A percentile compares a stretch with the other conserved stretches of the same genome.
Conservation (phyloP, 2,797 vertebrate genomes). For the Pangasius larnaudii region DNA sequence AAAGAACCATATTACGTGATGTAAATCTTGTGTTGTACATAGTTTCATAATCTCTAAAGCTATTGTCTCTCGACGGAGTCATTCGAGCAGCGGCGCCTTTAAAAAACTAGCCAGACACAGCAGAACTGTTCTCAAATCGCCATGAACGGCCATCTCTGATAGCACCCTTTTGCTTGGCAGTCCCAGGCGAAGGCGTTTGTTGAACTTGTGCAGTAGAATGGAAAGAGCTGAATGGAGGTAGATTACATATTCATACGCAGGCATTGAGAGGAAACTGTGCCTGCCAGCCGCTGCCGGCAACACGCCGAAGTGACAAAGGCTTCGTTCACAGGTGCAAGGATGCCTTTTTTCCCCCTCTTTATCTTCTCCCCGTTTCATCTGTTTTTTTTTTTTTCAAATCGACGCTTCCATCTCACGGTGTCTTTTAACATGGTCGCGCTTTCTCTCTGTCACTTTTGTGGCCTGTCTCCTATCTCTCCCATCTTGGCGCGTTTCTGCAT, state of each 20-base stretch:
- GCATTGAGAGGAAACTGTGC: conserved; percentile 78
- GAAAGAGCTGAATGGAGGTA: conserved; percentile 72
- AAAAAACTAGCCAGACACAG: conserved; percentile 20
- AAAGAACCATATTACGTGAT: not conserved
- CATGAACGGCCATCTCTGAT: conserved; percentile 29
- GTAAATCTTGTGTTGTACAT: conserved; percentile 17
- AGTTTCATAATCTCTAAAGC: conserved; percentile 30
- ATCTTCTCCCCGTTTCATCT: conserved; percentile 30
- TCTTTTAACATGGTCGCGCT: conserved; percentile 50
- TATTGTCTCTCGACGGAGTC: conserved; percentile 11
- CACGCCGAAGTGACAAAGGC: conserved; percentile 63
- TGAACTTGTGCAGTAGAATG: conserved; percentile 52
- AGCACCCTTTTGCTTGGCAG: conserved; percentile 21
- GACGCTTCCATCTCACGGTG: conserved; percentile 43
- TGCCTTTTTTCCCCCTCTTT: conserved; percentile 23
- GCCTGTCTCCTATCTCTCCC: conserved; percentile 66
- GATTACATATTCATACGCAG: conserved; percentile 76
- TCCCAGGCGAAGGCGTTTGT: conserved; percentile 32
- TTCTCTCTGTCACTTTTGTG: conserved; percentile 62
- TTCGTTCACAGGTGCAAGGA: conserved; percentile 72
- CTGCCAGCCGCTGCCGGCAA: conserved; percentile 65
- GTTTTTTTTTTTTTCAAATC: conserved; percentile 34
- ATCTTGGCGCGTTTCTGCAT: conserved; percentile 77
- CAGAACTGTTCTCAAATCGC: conserved; percentile 28
- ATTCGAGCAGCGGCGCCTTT: conserved; percentile 29